Evolutionary conservation across 2,113 vertebrate genomes (phyloP), one percentile per base, ranked within the genome.

Genomic region (Ancistrus triradiatus): DNA sequence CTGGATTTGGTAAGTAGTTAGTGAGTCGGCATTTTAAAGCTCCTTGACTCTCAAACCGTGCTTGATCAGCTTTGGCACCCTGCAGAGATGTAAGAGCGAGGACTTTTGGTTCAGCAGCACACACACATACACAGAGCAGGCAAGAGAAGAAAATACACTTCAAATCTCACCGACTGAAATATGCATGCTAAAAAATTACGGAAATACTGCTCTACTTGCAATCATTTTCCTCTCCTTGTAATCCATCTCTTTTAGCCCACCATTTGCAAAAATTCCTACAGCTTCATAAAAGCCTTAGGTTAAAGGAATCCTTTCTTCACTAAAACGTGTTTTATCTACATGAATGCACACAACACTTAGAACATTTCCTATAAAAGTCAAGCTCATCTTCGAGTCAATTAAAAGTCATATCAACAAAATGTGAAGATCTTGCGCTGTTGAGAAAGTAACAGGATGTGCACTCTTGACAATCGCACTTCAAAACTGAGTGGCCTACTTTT

Each of bases 401-500:
- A 31, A 31, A 31, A 31, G 27, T 7, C 27, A 31, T 7, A 31
- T 7, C 3, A 31, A 31, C 38, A n/a, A 15, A 5, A 2, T 27
- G 8, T 6, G 38, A 46, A 47, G 22, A 66, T 28, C 10, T 35
- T 31, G 31, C 28, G 35, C 37, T 50, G 25, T 50, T 58, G 38
- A 50, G 35, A 48, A 59, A 59, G 55, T 49, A 50, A 24, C 15
- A 27, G 5, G 7, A 49, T 14, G 8, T 49, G 22, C 52, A 57
- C 42, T 37, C 40, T 37, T 37, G 19, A 37, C 42, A 65, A 47
- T 48, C 18, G 14, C n/a, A 46, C 47, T 47, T 37, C 24, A 64
- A 65, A 73, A 47, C 43, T 11, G 19, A 24, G 33, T 74, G 72
- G 22, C 72, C 66, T 73, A 73, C 55, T 73, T 73, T 65, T n/a